phyloP scores from a whole-genome alignment of 1,140 invertebrate species.

The Cylas formicarius region DNA sequence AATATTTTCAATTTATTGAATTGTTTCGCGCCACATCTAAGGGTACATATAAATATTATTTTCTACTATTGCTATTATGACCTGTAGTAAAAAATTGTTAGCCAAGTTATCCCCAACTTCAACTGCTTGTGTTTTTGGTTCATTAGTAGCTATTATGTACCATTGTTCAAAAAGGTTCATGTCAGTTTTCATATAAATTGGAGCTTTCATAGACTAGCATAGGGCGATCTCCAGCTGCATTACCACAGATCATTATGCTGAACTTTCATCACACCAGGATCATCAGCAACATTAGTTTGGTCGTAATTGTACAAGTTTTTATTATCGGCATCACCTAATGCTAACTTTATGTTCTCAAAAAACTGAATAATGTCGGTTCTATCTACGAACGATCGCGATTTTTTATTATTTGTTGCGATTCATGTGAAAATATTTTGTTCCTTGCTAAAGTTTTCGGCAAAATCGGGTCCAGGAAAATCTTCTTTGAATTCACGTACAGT shows the following conservation, averaged over 20 bases:
- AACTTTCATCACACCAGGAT: too few species aligned
- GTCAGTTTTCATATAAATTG: conserved; percentile 4
- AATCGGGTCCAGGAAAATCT: too few species aligned
- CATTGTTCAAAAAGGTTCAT: conserved; percentile 10
- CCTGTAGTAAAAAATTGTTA: too few species aligned
- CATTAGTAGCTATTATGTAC: not conserved
- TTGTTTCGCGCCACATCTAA: too few species aligned
- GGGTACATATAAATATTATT: conserved; percentile 13
- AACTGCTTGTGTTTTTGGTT: too few species aligned
- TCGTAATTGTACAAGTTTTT: conserved; percentile 3
- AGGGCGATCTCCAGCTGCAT: not conserved
- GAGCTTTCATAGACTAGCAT: conserved; percentile 5
- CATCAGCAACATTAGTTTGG: too few species aligned
- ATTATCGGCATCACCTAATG: conserved; percentile 1
- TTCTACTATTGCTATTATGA: conserved; percentile 11
- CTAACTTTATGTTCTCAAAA: conserved; percentile 4
- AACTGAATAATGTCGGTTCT: not conserved
- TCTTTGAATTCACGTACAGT: conserved; percentile 6
- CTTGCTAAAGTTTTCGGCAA: not conserved
- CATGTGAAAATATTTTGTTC: not conserved
- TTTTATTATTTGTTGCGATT: too few species aligned
- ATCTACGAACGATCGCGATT: not conserved
- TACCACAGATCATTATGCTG: too few species aligned
- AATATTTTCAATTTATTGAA: too few species aligned
- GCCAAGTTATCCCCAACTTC: too few species aligned